phyloP scores from a whole-genome alignment of 2,113 vertebrate species.

The Cepphus grylle region DNA sequence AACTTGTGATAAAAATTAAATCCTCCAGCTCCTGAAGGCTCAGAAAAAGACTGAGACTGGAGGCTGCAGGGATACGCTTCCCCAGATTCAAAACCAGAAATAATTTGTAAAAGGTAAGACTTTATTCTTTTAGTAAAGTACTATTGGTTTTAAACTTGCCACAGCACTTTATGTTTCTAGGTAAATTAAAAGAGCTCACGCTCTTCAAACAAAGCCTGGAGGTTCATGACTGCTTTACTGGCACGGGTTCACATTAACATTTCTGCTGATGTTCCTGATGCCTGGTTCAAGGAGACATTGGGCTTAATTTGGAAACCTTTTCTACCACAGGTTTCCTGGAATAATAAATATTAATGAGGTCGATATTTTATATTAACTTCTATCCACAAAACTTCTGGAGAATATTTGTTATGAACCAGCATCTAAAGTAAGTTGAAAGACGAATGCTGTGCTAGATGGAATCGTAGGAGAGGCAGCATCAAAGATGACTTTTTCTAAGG shows the following conservation, averaged over 20 bases:
- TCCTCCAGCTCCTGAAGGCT: not conserved
- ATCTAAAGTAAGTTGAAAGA: not conserved
- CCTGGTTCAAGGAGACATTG: not conserved
- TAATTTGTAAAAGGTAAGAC: not conserved
- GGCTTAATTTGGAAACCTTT: constrained; percentile 13
- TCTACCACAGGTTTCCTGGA: not conserved
- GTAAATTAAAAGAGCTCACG: not conserved
- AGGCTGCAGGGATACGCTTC: not conserved
- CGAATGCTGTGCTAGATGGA: not conserved
- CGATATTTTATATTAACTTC: not conserved
- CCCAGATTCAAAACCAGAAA: not conserved
- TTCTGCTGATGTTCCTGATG: not conserved
- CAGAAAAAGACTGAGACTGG: not conserved
- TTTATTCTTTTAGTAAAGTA: not conserved
- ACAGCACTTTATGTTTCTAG: not conserved
- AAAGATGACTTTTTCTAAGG: not conserved
- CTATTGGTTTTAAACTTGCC: not conserved
- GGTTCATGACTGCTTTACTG: not conserved
- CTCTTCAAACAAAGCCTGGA: not conserved
- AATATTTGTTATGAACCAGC: not conserved
- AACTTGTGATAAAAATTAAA: not conserved
- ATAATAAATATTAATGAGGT: not conserved
- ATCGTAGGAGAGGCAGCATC: not conserved
- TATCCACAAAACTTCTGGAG: not conserved
- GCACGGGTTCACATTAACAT: not conserved